Conservation (phyloP, 2,113 vertebrate species). For the Phylloscopus trochiloides region DNA sequence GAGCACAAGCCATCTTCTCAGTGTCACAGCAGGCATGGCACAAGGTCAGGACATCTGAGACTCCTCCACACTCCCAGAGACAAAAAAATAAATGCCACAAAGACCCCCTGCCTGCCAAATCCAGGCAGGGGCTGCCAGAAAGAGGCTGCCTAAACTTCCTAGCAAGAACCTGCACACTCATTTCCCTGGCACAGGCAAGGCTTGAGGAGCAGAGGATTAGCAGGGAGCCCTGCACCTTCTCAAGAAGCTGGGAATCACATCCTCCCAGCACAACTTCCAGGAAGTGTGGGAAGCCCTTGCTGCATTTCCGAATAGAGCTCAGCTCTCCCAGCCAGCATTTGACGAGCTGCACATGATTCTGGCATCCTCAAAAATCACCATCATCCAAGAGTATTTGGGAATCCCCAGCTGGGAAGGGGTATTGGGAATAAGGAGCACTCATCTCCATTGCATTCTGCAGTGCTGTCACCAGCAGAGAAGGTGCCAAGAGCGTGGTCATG, state of each 20-base stretch:
- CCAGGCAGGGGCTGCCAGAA: neutral
- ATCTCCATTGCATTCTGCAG: neutral
- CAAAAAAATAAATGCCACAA: neutral
- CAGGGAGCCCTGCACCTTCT: neutral
- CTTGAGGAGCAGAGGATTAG: neutral
- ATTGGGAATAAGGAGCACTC: neutral
- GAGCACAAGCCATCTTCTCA: neutral
- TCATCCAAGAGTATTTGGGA: neutral
- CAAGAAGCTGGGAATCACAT: rapidly evolving
- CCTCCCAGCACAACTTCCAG: neutral
- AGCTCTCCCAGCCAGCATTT: neutral
- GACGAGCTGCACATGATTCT: neutral
- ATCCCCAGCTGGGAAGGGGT: neutral
- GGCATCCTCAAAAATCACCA: rapidly evolving
- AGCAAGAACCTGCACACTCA: neutral
- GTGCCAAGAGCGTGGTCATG: neutral
- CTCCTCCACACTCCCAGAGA: neutral
- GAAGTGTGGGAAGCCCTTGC: neutral
- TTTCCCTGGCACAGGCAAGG: neutral
- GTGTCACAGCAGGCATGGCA: neutral
- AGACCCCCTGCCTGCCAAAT: neutral
- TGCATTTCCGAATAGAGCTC: rapidly evolving
- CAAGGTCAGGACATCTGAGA: neutral
- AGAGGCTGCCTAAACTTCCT: neutral
- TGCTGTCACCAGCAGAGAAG: neutral